Base-by-base conservation (phyloP, 1,140 invertebrate genomes). In the Scaptomyza graminum region DNA sequence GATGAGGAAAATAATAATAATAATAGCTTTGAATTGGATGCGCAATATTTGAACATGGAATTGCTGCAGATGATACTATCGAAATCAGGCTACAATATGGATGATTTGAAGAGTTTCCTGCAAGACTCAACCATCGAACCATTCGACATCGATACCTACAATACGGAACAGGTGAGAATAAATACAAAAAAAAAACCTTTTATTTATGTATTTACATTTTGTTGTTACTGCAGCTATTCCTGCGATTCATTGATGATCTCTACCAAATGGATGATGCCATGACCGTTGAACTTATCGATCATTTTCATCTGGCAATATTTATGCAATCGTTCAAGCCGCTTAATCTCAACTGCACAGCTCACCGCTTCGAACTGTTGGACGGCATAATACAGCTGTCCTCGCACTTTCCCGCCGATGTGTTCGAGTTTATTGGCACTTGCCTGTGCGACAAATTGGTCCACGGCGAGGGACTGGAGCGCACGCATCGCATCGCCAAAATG, bases 231-330 rank as follows among this genome's bases (percentile, higher is more conserved):
- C 37, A 72, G 69, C 22, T 60, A 0, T 8, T 72, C 0, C 18
- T 39, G 22, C 13, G 22, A 7, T 11, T 67, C 0, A 47, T 5
- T 18, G 7, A 5, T 3, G 8, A 2, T 1, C 12, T 55, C 0
- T 11, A 16, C n/a, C 9, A 15, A 0, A n/a, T 72, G 34, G 8
- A 15, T 4, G 3, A 9, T 0, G 15, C 66, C 3, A 18, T 41
- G 9, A 15, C 60, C 25, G 56, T 41, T 12, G 8, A 72, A 34
- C 41, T 72, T 34, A 12, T 72, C 5, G 69, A 72, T 59, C 34
- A 55, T 1, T 60, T 49, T n/a, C 64, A 67, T 15, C 3, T 72
- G 22, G 31, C 31, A 0, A 49, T 72, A 1, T 7, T 60, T 2
- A 67, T 72, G 69, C 47, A 54, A 9, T n/a, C 6, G 8, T 67